Conservation (phyloP, 2,113 vertebrate genomes). For the Indicator indicator region DNA sequence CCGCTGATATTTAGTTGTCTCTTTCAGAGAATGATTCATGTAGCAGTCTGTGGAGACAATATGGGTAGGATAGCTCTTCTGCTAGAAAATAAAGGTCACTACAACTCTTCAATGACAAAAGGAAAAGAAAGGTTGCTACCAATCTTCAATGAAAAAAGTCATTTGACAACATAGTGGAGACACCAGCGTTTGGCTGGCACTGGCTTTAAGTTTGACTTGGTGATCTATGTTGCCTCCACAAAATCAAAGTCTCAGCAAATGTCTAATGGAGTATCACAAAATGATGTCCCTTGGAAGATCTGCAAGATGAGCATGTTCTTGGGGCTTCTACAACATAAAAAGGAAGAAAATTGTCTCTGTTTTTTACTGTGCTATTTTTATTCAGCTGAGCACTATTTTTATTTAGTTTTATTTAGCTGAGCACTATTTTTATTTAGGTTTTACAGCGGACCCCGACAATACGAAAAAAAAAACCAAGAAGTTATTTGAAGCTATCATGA, state of each 20-base stretch:
- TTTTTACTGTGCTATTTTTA: neutral
- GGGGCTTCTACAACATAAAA: neutral
- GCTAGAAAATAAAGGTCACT: neutral
- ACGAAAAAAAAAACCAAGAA: neutral
- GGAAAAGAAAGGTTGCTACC: neutral
- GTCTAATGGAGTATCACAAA: neutral
- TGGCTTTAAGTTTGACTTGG: neutral
- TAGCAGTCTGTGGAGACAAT: neutral
- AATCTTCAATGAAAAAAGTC: neutral
- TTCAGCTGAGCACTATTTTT: neutral
- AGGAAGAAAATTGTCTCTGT: neutral
- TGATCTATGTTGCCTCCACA: neutral
- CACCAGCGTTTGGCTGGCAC: neutral
- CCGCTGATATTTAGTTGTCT: neutral
- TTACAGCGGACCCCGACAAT: neutral
- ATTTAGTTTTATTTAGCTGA: neutral
- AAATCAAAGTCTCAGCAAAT: neutral
- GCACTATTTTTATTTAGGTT: neutral
- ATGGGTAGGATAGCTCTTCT: neutral
- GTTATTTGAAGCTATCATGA: neutral
- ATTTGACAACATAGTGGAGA: neutral
- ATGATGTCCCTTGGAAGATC: fast-evolving
- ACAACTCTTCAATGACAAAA: neutral
- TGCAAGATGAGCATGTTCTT: fast-evolving
- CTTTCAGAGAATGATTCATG: neutral